phyloP scores from a whole-genome alignment of 2,888 invertebrate species.

The Leptogaster cylindrica region DNA sequence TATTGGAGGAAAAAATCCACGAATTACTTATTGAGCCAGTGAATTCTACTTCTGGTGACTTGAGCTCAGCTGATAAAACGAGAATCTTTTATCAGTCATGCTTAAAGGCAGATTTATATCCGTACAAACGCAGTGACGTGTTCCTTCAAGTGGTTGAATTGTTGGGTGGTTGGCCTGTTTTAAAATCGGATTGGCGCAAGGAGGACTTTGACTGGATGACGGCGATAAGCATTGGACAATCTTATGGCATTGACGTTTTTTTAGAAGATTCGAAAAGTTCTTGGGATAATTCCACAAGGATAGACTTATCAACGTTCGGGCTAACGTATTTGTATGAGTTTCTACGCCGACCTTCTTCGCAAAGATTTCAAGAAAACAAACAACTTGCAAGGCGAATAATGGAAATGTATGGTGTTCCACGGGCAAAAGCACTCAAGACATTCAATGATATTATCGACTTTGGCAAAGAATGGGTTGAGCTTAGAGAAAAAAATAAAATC shows the following conservation, averaged over 20 bases:
- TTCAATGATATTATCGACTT: background rate
- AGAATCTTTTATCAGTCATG: constrained; percentile 17
- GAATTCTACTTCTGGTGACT: no score
- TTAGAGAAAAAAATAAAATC: no score
- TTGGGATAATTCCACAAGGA: no score
- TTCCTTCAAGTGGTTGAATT: background rate
- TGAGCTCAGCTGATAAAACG: background rate
- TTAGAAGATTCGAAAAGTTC: no score
- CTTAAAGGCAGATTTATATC: background rate
- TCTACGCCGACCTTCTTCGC: background rate
- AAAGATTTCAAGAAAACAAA: background rate
- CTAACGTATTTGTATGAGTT: no score
- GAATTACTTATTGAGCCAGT: no score
- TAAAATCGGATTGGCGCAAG: background rate
- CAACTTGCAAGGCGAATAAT: background rate
- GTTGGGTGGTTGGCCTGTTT: constrained; percentile 4
- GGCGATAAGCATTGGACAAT: no score
- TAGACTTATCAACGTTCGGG: no score
- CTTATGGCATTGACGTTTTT: no score
- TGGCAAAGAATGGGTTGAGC: no score
- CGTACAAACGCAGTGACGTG: background rate
- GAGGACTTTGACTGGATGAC: constrained; percentile 6
- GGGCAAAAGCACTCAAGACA: background rate
- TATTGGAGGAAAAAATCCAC: no score
- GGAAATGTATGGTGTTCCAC: background rate